These are phyloP conservation scores for Agrotis segetum DNA, from an alignment of 2,888 invertebrate species.

Conservation along the genomic window DNA sequence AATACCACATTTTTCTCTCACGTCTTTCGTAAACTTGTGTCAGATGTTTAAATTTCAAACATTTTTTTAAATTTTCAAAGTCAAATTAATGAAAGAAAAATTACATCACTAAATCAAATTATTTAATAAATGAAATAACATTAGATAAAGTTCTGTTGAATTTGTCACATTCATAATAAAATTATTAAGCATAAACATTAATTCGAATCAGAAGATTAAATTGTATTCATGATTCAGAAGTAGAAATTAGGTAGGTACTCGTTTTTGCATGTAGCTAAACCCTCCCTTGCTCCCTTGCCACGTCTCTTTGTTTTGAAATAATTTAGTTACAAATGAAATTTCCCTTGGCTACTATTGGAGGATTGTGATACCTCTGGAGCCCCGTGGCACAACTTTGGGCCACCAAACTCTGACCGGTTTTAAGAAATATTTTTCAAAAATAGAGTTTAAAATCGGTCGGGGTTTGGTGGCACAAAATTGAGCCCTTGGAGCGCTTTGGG, in stretches of 20 bases:
- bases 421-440: too few relatives aligned
- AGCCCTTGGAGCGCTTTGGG: too few relatives aligned
- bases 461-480: too few relatives aligned
- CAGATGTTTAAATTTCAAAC: too few relatives aligned
- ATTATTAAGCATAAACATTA: neutral
- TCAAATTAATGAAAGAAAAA: neutral
- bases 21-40: neutral
- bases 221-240: neutral
- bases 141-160: constrained; percentile 19
- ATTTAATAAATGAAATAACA: neutral
- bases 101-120: neutral
- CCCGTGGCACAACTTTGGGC: too few relatives aligned
- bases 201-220: neutral
- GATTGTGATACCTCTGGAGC: too few relatives aligned
- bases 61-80: neutral
- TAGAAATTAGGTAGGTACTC: neutral
- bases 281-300: constrained; percentile 2
- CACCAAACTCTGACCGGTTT: too few relatives aligned
- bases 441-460: too few relatives aligned
- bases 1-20: neutral
- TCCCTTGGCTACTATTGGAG: too few relatives aligned
- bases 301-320: neutral
- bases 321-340: too few relatives aligned
- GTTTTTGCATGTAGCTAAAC: neutral
- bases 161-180: neutral